These are phyloP conservation scores for Eulimnadia texana DNA, from an alignment of 1,140 invertebrate genomes.

Conservation along the genomic window DNA sequence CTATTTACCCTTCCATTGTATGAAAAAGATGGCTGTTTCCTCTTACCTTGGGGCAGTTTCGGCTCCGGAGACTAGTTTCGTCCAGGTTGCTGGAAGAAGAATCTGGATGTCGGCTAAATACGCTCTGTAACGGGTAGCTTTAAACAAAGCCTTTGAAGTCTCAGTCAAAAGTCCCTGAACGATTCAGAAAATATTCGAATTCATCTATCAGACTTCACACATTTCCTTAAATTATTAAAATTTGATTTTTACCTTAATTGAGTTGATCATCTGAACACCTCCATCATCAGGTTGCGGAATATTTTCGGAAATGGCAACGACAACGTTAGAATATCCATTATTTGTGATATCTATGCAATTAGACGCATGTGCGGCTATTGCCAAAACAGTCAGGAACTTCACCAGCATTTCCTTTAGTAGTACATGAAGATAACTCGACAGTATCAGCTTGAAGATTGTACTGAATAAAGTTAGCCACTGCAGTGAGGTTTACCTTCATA, in stretches of 20 bases:
- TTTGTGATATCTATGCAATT: neutral
- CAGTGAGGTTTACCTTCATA: no score
- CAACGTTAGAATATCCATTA: slow-evolving; percentile 11
- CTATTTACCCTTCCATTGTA: no score
- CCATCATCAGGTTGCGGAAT: neutral
- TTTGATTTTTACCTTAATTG: neutral
- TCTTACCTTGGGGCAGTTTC: neutral
- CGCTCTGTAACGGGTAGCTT: neutral
- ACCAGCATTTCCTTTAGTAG: neutral
- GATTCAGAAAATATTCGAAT: neutral
- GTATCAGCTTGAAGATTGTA: no score
- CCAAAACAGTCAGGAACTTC: neutral
- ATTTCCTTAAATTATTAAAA: neutral
- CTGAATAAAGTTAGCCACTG: no score
- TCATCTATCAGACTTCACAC: neutral
- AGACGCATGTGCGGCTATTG: neutral
- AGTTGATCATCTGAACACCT: neutral
- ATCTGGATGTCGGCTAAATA: slow-evolving; percentile 5
- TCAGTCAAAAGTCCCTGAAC: neutral
- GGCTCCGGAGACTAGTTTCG: neutral
- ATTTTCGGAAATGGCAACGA: slow-evolving; percentile 12
- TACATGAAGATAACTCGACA: no score
- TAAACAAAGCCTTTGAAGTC: neutral
- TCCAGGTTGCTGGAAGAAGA: neutral
- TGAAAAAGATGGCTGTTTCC: no score